Base-by-base conservation (phyloP, 2,888 invertebrate species). In the Chrysotoxum bicinctum region DNA sequence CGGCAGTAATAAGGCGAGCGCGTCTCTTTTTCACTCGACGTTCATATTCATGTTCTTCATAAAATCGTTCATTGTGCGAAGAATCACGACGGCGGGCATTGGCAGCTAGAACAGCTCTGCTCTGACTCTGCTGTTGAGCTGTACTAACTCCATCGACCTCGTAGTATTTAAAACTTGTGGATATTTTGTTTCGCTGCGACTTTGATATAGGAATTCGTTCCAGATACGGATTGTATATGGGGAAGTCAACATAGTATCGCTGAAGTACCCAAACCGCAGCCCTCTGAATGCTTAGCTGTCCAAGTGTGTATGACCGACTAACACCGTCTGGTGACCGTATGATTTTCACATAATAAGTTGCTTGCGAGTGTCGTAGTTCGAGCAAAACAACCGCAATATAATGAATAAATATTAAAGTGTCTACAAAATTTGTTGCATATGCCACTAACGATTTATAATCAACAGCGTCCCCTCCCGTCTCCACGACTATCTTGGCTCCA, bases 31-130 rank as follows among this genome's bases (percentile, higher is more conserved):
- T 94, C 75, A 99, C 98, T 75, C 98, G 93, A 5, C 98, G 93
- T 90, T 98, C 98, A 89, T 98, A 98, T 92, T 99, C 99, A 90
- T 98, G 97, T 92, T 99, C 99, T 91, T 99, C 99, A 92, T 99
- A 98, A 92, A 99, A 98, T 40, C 98, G 94, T 92, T 99, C 99
- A 92, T 99, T 99, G 93, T 99, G 99, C 87, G 97, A 96, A 0
- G 98, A 97, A 88, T 98, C 94, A 32, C 98, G 94, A 2, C 98
- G 94, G 16, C 98, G 94, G 0, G 97, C 96, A 88, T 96, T 96
- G 2, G 97, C 96, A 3, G 95, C 94, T 87, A 95, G 89, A 89
- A 95, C 94, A 0, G 95, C 94, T 43, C 95, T 92, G 8, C 96
- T 94, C 89, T 96, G 96, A 77, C 95, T 96, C 74, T 96, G 93